These are phyloP conservation scores for Gortyna flavago DNA, from an alignment of 2,888 invertebrate species.

Conservation along the genomic window DNA sequence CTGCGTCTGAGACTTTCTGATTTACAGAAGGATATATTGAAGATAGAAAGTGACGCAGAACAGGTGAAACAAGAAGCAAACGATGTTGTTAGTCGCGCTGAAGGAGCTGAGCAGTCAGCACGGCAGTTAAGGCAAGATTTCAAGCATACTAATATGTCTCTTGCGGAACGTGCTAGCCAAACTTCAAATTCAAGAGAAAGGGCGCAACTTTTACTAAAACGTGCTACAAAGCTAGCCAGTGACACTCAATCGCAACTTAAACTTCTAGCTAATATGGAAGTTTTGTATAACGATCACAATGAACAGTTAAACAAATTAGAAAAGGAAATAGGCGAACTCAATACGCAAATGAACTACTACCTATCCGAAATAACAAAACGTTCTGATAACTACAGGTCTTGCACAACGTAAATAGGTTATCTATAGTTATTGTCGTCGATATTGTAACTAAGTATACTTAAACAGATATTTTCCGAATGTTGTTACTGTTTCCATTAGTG, in stretches of 20 bases:
- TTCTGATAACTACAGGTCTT: slow-evolving; percentile 91
- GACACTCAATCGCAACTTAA: slow-evolving; percentile 93
- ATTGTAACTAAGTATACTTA: slow-evolving; percentile 46
- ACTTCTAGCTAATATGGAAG: slow-evolving; percentile 93
- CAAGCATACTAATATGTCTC: slow-evolving; percentile 92
- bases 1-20: slow-evolving; percentile 93
- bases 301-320: slow-evolving; percentile 90
- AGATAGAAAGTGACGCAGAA: slow-evolving; percentile 95
- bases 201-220: slow-evolving; percentile 93
- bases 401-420: slow-evolving; percentile 80
- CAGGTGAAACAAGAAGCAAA: slow-evolving; percentile 94
- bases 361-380: slow-evolving; percentile 91
- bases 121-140: slow-evolving; percentile 92
- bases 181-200: slow-evolving; percentile 94
- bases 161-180: slow-evolving; percentile 93
- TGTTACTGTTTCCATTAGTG: slow-evolving; percentile 73
- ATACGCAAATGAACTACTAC: slow-evolving; percentile 91
- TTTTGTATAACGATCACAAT: slow-evolving; percentile 92
- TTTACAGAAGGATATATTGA: slow-evolving; percentile 94
- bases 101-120: slow-evolving; percentile 92
- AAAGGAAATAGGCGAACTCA: slow-evolving; percentile 91
- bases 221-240: slow-evolving; percentile 95
- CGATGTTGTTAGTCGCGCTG: slow-evolving; percentile 93
- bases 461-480: slow-evolving; percentile 55
- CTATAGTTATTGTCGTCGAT: slow-evolving; percentile 25